Conservation (phyloP, 2,797 vertebrate genomes). For the Gambelia wislizenii region DNA sequence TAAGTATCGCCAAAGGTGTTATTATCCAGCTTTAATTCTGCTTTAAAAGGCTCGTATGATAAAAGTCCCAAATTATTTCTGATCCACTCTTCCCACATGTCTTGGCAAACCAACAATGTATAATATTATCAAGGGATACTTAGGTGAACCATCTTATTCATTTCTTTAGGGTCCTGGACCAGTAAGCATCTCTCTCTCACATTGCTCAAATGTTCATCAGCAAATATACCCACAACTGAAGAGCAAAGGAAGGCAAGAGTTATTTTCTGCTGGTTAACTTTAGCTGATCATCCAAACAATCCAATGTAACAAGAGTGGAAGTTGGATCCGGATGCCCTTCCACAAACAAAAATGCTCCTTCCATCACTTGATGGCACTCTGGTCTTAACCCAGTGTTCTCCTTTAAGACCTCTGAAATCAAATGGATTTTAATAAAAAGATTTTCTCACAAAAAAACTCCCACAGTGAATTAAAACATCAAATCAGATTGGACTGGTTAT, state of each 20-base stretch:
- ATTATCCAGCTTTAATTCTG: too few species aligned
- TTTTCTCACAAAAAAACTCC: not conserved
- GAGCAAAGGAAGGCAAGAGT: not conserved
- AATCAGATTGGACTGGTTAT: not conserved
- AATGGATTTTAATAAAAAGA: not conserved
- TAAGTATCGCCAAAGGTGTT: too few species aligned
- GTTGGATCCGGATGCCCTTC: not conserved
- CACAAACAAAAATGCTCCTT: not conserved
- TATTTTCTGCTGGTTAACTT: not conserved
- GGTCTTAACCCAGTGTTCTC: not conserved
- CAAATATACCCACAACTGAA: not conserved
- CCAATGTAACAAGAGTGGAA: not conserved
- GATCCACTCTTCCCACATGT: not conserved
- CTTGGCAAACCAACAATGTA: not conserved
- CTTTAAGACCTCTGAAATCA: not conserved
- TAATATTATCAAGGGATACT: not conserved
- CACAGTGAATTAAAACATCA: not conserved
- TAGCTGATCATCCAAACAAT: not conserved
- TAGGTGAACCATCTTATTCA: not conserved
- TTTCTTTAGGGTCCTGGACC: not conserved
- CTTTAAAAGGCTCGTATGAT: too few species aligned
- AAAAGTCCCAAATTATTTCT: not conserved
- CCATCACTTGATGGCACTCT: not conserved
- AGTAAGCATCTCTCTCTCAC: not conserved
- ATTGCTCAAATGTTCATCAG: not conserved